Base-by-base conservation (phyloP, 2,888 invertebrate genomes). In the Phymatocera aterrima region DNA sequence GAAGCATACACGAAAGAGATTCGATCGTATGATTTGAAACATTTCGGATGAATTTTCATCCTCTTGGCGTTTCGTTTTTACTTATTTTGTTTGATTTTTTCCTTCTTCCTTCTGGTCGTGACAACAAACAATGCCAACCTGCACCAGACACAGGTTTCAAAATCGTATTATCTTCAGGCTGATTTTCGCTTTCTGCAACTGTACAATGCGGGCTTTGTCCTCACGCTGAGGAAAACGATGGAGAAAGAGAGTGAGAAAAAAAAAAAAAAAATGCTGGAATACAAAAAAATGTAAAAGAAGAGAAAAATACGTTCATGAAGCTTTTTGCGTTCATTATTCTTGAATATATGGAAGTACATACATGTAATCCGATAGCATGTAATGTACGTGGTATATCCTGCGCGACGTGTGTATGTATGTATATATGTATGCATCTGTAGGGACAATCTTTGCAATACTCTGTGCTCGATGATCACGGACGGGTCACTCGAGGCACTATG, bases 401-500 rank as follows among this genome's bases (percentile, higher is more conserved):
- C n/a, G 0, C 18, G n/a, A 24, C 24, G 21, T 8, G 28, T n/a
- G 61, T 61, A 34, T 24, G 12, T 57, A 24, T 34, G 61, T 34
- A 43, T 46, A 28, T 15, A 68, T 5, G 1, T 12, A 68, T 10
- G 65, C 10, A 65, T 18, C 18, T 40, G 5, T 65, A 34, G 10
- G 37, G 37, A 24, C 68, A 68, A 68, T 68, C 68, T 68, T 68
- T 68, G n/a, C n/a, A n/a, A 68, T 68, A 46, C 68, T 68, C 68
- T 46, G 34, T 64, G 68, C 43, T 68, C 68, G 40, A 68, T 46
- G n/a, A n/a, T n/a, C n/a, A n/a, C 43, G 46, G 37, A 40, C 34
- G 37, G 46, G 68, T 68, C 68, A 68, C 68, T 46, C 68, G 68
- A 46, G 43, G 28, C 68, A 68, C 43, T 68, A 43, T 68, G 68